Percentiles rank a stretch among this genome's conserved stretches.
These are phyloP conservation scores for Glareola pratincola DNA, from an alignment of 2,113 vertebrate genomes.

Conservation along the genomic window DNA sequence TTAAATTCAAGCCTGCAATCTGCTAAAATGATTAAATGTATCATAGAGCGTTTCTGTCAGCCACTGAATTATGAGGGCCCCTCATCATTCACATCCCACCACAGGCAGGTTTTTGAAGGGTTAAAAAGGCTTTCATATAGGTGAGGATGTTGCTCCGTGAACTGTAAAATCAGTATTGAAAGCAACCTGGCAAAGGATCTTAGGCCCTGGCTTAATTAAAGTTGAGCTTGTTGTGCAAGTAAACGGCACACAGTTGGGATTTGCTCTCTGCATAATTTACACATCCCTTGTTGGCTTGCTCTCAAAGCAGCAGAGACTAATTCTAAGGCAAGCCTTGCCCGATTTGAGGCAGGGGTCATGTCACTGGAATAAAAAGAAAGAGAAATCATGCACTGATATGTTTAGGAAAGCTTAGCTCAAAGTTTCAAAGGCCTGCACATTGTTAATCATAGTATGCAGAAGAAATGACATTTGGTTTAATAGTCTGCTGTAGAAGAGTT, in stretches of 20 bases:
- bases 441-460: background rate
- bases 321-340: background rate
- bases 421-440: background rate
- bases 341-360: background rate
- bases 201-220: slow-evolving; percentile 65
- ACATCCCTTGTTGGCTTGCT: slow-evolving; percentile 41
- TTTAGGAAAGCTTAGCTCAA: background rate
- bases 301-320: slow-evolving; percentile 21
- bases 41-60: background rate
- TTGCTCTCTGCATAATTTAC: slow-evolving; percentile 64
- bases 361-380: background rate
- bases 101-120: background rate
- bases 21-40: background rate
- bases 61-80: background rate
- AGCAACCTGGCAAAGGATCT: slow-evolving; percentile 61
- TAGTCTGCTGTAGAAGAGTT: background rate
- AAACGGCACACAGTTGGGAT: slow-evolving; percentile 65
- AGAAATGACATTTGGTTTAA: background rate
- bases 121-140: slow-evolving; percentile 45
- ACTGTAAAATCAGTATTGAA: slow-evolving; percentile 66
- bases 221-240: slow-evolving; percentile 69
- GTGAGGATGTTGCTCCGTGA: slow-evolving; percentile 53
- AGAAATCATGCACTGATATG: background rate
- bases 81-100: background rate
- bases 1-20: background rate